Evolutionary conservation across 2,888 invertebrate species (phyloP), one percentile per base, ranked within the genome.

Genomic region (Horisme vitalbata): DNA sequence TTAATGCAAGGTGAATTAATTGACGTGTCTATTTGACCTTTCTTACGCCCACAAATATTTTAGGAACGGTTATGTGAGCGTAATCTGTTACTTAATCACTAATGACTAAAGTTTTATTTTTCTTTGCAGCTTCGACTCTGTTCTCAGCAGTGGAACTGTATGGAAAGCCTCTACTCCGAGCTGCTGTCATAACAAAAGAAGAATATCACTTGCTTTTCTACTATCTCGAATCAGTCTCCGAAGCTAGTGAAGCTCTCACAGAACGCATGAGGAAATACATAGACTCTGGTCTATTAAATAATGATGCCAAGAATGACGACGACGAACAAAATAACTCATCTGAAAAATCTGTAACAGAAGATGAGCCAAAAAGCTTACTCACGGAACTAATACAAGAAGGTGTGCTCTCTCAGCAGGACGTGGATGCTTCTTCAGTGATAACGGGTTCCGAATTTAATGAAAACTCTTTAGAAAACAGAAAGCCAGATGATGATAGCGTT

Each of bases 71-170:
- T 57, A 45, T 36, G 27, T 32, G 41, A 45, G 35, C 31, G 48
- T 35, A 35, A 43, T 44, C 44, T 39, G 38, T 44, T 49, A 44
- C 39, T 20, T 43, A 38, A 43, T 49, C 35, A 35, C 32, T 24
- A 11, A 24, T 35, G 12, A 36, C 13, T 38, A 43, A 54, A 54
- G 62, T 63, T 68, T 70, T 71, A 63, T 72, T 63, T 70, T 72
- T 75, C 70, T 59, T 89, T 88, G 52, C 89, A 90, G 90, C 89
- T 61, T 78, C 89, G 52, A 90, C 91, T 51, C 72, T 93, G 48
- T 90, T 90, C 71, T 92, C 93, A 52, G 92, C 92, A 34, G 89
- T 91, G 59, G 93, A 93, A 70, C 77, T 93, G 44, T 93, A 93
- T 68, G 93, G 92, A 11, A 91, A 91, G 61, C 93, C 93, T 1